A percentile compares a stretch with the other conserved stretches of the same genome.
These are phyloP conservation scores for Saccostrea cuccullata DNA, from an alignment of 1,140 invertebrate genomes.

Conservation along the genomic window DNA sequence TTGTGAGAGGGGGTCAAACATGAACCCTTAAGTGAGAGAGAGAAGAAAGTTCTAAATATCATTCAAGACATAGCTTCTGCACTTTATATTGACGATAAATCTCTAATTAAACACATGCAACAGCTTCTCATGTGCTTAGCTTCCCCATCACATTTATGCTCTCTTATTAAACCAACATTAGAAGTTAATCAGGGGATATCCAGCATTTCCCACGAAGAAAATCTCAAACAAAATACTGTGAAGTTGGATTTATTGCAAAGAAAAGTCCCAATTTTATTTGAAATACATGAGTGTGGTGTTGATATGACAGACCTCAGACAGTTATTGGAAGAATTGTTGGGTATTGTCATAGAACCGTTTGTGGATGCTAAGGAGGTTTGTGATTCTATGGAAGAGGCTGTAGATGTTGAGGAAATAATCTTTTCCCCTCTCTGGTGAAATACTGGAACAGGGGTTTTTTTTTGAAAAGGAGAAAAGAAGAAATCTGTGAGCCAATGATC, in stretches of 20 bases:
- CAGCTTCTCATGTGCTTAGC: background rate
- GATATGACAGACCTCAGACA: background rate
- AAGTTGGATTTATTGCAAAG: conserved; percentile 39
- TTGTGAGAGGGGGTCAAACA: background rate
- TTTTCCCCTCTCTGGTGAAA: conserved; percentile 41
- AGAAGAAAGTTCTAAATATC: background rate
- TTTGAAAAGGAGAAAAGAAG: too few relatives aligned
- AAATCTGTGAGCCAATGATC: too few relatives aligned
- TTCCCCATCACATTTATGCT: conserved; percentile 46
- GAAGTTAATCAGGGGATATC: background rate
- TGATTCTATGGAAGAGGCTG: too few relatives aligned
- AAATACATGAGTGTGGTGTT: conserved; percentile 7
- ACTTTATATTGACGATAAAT: background rate
- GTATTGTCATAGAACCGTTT: conserved; percentile 32
- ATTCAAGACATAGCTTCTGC: background rate
- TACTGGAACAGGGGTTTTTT: background rate
- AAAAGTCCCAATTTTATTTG: conserved; percentile 41
- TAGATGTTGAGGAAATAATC: conserved; percentile 10
- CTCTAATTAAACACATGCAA: background rate
- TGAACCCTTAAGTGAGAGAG: background rate
- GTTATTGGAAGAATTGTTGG: conserved; percentile 38
- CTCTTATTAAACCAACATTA: conserved; percentile 27
- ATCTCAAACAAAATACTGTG: conserved; percentile 29
- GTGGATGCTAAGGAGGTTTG: background rate
- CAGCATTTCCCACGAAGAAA: background rate